Evolutionary conservation across 2,797 vertebrate genomes (phyloP).

Genomic region (Brachyalestes nurse): DNA sequence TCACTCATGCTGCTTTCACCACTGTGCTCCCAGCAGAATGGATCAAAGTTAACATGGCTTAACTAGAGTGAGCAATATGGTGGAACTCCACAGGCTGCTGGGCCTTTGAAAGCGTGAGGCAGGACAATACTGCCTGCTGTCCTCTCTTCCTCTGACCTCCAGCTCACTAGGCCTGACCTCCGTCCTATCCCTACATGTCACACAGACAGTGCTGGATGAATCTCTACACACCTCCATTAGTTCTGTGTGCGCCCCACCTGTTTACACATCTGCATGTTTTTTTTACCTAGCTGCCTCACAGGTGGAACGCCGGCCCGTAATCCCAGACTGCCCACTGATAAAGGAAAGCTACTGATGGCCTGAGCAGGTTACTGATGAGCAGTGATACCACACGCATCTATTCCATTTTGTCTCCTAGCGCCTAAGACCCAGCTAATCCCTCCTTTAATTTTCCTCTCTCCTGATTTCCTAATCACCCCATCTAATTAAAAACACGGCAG

Average conservation of each 20-base stretch:
- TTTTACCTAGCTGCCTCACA: constrained; percentile 24
- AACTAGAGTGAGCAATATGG: constrained; percentile 46
- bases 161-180: neutral
- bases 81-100: constrained; percentile 2
- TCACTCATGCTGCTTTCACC: constrained; percentile 2
- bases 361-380: constrained; percentile 62
- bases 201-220: constrained; percentile 7
- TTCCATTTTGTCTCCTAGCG: constrained; percentile 60
- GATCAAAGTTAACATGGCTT: constrained; percentile 57
- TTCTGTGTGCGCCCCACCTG: neutral
- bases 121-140: neutral
- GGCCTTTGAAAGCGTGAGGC: constrained; percentile 1
- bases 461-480: constrained; percentile 67
- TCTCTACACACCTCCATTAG: neutral
- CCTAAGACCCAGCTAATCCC: constrained; percentile 72
- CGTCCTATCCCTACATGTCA: neutral
- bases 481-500: constrained; percentile 71
- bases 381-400: constrained; percentile 55
- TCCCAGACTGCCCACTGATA: constrained; percentile 61
- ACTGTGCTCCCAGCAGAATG: constrained; percentile 30
- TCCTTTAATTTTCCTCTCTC: constrained; percentile 66
- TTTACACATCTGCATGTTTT: neutral
- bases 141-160: neutral
- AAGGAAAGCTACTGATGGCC: constrained; percentile 67
- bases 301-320: constrained; percentile 36